phyloP scores from a whole-genome alignment of 2,113 vertebrate genomes.

The Thalassoma bifasciatum region DNA sequence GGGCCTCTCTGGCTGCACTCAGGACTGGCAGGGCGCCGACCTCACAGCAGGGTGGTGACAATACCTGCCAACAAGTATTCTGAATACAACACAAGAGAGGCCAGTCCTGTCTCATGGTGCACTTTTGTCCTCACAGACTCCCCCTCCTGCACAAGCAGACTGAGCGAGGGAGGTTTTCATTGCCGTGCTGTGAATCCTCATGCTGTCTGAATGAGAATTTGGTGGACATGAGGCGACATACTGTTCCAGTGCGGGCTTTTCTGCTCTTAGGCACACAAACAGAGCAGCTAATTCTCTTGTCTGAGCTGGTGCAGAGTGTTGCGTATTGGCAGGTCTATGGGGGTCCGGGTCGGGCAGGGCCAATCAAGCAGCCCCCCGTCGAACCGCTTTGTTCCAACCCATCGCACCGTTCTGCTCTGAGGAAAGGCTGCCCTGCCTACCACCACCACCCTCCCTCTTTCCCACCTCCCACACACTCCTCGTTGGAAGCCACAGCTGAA shows the following conservation, averaged over 20 bases:
- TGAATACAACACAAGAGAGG: constrained; percentile 3
- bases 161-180: constrained; percentile 26
- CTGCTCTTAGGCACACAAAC: constrained; percentile 52
- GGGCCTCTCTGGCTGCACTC: constrained; percentile 11
- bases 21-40: not conserved
- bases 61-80: constrained; percentile 26
- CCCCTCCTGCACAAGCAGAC: constrained; percentile 14
- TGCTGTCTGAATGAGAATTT: constrained; percentile 43
- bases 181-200: constrained; percentile 35
- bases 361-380: constrained; percentile 74
- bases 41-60: constrained; percentile 18
- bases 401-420: constrained; percentile 70
- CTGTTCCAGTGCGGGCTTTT: constrained; percentile 40
- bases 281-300: constrained; percentile 71
- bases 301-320: constrained; percentile 53
- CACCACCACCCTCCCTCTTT: constrained; percentile 29
- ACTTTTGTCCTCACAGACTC: not conserved
- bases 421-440: constrained; percentile 50
- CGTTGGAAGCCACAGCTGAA: constrained; percentile 66
- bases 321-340: constrained; percentile 59
- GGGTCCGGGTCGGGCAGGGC: constrained; percentile 49
- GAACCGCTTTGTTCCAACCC: constrained; percentile 80
- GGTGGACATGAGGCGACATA: constrained; percentile 40
- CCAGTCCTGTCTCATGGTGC: not conserved
- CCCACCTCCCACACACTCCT: constrained; percentile 60